Percentiles rank a stretch among this genome's conserved stretches.
Conservation (phyloP, 2,113 vertebrate genomes). For the Isurus oxyrinchus region DNA sequence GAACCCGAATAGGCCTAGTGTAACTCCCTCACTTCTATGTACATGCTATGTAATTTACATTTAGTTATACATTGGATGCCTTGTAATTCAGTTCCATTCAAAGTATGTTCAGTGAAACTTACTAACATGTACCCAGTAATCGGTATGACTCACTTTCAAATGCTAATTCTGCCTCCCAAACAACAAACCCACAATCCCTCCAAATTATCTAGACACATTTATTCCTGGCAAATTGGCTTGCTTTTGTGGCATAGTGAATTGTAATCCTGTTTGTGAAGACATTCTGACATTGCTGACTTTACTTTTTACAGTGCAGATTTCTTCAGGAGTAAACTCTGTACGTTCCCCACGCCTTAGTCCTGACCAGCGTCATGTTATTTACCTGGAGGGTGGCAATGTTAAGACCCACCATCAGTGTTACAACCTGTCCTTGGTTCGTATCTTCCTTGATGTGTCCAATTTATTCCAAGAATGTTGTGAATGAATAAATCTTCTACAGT, state of each 20-base stretch:
- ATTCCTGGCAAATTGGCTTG: background rate
- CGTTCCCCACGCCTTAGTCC: constrained; percentile 87
- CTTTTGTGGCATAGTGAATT: background rate
- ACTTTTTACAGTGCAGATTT: constrained; percentile 67
- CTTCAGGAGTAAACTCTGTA: constrained; percentile 58
- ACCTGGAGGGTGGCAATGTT: constrained; percentile 67
- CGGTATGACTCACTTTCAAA: background rate
- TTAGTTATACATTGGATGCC: too few species aligned
- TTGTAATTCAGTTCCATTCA: background rate
- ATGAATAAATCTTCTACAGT: background rate
- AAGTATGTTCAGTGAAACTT: background rate
- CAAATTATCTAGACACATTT: background rate
- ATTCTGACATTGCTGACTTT: background rate
- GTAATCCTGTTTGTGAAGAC: background rate
- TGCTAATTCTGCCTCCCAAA: too few species aligned
- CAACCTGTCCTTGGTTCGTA: constrained; percentile 71
- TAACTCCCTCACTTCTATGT: background rate
- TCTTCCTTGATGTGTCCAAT: background rate
- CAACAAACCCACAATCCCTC: background rate
- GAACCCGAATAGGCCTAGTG: background rate
- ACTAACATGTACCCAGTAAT: background rate
- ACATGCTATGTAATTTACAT: background rate
- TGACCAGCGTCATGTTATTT: constrained; percentile 73
- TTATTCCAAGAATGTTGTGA: background rate
- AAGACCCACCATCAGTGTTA: constrained; percentile 80